Base-by-base conservation (phyloP, 2,797 vertebrate genomes). In the Liasis olivaceus region DNA sequence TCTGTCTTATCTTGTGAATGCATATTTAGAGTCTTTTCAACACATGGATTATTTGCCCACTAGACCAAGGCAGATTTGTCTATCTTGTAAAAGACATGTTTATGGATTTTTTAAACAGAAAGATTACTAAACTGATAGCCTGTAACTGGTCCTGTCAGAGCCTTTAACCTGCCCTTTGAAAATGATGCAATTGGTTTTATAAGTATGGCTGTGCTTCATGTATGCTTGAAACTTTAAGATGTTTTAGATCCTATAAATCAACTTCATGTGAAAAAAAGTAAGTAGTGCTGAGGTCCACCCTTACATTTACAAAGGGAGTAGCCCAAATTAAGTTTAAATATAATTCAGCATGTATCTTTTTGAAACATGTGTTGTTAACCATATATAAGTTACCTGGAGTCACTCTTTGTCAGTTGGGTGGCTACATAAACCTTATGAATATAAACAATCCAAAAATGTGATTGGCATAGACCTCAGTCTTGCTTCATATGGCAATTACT, bases 51-150 rank as follows among this genome's bases (percentile, higher is more conserved):
- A 89, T 90, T 95, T 94, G 94, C 93, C n/a, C 92, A 93, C 77
- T 91, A 95, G 95, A 94, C 92, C 90, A 93, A 93, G 95, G 92
- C 89, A 95, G 85, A 88, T 95, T 94, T 94, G 92, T 94, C 93
- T 96, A 87, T 94, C 95, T 95, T 92, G 77, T 94, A 95, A 95
- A 59, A 94, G 94, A 93, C 90, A 93, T 96, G 96, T 93, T 95
- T 94, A 95, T 31, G 88, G 77, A 62, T 89, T 93, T 66, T 95
- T 93, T 91, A 95, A 51, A 90, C 93, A 63, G 28, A 93, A 94
- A 93, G 92, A 94, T 96, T 95, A 95, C 92, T 59, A 92, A 95
- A 89, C 94, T 93, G 93, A 93, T 96, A 89, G 89, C 77, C 88
- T 94, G 88, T 95, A 97, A 95, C 95, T 95, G 54, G 93, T 95